phyloP scores from a whole-genome alignment of 2,888 invertebrate genomes.

The Plutella xylostella region DNA sequence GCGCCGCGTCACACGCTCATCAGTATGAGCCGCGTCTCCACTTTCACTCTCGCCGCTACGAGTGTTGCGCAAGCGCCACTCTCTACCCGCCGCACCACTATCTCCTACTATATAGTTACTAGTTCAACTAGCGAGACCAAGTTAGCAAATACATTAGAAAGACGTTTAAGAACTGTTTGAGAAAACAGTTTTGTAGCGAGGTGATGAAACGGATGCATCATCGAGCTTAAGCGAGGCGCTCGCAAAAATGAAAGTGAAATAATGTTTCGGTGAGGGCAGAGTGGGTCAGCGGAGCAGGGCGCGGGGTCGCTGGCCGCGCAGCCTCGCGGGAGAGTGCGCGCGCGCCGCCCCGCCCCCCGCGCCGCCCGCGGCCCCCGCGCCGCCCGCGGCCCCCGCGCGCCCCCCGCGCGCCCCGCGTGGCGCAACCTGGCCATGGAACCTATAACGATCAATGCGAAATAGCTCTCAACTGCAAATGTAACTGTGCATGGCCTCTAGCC shows the following conservation, averaged over 20 bases:
- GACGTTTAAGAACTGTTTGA: background rate
- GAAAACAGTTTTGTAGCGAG: constrained; percentile 16
- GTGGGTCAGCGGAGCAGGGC: constrained; percentile 68
- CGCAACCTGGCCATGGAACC: constrained; percentile 68
- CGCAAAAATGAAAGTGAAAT: constrained; percentile 61
- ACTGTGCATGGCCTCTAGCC: constrained; percentile 55
- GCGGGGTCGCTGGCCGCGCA: constrained; percentile 67
- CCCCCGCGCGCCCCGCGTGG: constrained; percentile 63
- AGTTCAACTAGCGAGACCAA: too few relatives aligned
- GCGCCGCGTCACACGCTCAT: constrained; percentile 52
- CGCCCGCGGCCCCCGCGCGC: constrained; percentile 34
- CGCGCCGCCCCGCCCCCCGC: constrained; percentile 30
- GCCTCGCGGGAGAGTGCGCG: constrained; percentile 59
- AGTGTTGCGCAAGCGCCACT: constrained; percentile 59
- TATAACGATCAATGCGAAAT: constrained; percentile 64
- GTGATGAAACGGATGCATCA: constrained; percentile 51
- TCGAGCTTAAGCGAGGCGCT: constrained; percentile 51
- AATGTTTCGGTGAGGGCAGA: constrained; percentile 55
- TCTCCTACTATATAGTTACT: constrained; percentile 22
- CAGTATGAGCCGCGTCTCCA: constrained; percentile 59
- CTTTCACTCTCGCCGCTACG: constrained; percentile 65
- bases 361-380: constrained; percentile 21
- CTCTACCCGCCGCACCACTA: constrained; percentile 41
- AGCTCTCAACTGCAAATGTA: constrained; percentile 54
- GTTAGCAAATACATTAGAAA: too few relatives aligned